phyloP scores from a whole-genome alignment of 2,113 vertebrate genomes.

The Copsychus sechellarum region DNA sequence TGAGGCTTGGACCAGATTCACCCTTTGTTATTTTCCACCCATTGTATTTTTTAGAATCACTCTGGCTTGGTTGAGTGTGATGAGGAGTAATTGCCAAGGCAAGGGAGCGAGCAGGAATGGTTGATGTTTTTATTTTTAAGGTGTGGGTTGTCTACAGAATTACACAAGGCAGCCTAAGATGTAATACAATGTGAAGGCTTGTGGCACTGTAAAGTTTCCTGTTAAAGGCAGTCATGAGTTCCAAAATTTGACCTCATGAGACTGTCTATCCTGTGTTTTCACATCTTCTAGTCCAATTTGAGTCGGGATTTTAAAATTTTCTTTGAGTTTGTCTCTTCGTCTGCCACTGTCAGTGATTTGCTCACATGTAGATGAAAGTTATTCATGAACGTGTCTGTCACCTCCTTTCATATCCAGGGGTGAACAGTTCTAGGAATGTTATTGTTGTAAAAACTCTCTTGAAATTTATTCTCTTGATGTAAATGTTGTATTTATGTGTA shows the following conservation, averaged over 20 bases:
- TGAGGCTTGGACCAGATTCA: background rate
- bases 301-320: background rate
- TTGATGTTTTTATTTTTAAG: background rate
- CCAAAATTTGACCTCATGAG: background rate
- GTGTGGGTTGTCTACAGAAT: background rate
- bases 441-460: background rate
- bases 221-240: background rate
- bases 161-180: background rate
- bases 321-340: background rate
- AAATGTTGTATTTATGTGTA: background rate
- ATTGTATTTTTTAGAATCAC: background rate
- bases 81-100: background rate
- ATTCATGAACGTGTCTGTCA: background rate
- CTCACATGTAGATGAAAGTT: background rate
- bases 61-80: background rate
- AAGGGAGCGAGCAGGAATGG: background rate
- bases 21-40: background rate
- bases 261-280: background rate
- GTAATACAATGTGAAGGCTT: background rate
- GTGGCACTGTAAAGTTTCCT: background rate
- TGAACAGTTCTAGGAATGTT: background rate
- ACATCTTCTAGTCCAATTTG: background rate
- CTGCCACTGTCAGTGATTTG: background rate
- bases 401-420: background rate
- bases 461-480: background rate